phyloP scores from a whole-genome alignment of 2,888 invertebrate genomes.

The Chloroclysta siterata region DNA sequence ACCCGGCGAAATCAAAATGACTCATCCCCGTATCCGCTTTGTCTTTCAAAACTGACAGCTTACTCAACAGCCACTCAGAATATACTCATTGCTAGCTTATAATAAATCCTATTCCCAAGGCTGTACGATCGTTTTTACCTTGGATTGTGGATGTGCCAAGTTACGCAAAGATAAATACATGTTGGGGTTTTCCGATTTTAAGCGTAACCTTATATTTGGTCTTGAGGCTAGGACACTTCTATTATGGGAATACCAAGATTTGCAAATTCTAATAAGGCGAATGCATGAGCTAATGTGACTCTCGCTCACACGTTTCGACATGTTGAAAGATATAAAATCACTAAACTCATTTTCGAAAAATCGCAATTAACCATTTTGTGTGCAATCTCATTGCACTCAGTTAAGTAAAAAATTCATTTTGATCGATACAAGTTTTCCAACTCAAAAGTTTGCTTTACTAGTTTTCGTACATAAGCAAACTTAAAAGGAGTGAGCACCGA shows the following conservation, averaged over 20 bases:
- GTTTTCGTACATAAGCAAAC: too few relatives aligned
- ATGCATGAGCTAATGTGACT: too few relatives aligned
- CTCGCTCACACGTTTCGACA: too few relatives aligned
- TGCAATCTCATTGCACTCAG: too few relatives aligned
- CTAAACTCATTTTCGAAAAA: too few relatives aligned
- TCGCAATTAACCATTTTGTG: too few relatives aligned
- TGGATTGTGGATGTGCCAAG: conserved; percentile 1
- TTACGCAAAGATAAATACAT: conserved; percentile 6
- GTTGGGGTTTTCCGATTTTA: conserved; percentile 11
- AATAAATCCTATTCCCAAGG: conserved; percentile 24
- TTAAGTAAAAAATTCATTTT: too few relatives aligned
- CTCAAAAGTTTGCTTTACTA: too few relatives aligned
- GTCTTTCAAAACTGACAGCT: conserved; percentile 33
- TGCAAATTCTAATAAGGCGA: neutral
- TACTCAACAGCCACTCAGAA: conserved; percentile 12
- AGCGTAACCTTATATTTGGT: neutral
- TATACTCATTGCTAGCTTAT: neutral
- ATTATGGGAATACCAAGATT: conserved; percentile 3
- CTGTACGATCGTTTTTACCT: conserved; percentile 9
- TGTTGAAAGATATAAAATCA: too few relatives aligned
- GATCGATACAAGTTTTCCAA: too few relatives aligned
- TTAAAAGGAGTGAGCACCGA: too few relatives aligned
- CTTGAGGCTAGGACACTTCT: neutral
- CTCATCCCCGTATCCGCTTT: conserved; percentile 35
- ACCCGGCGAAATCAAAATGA: conserved; percentile 30